A percentile compares a stretch with the other conserved stretches of the same genome.
Conservation (phyloP, 1,140 invertebrate genomes). For the Lasaia peninsularis region DNA sequence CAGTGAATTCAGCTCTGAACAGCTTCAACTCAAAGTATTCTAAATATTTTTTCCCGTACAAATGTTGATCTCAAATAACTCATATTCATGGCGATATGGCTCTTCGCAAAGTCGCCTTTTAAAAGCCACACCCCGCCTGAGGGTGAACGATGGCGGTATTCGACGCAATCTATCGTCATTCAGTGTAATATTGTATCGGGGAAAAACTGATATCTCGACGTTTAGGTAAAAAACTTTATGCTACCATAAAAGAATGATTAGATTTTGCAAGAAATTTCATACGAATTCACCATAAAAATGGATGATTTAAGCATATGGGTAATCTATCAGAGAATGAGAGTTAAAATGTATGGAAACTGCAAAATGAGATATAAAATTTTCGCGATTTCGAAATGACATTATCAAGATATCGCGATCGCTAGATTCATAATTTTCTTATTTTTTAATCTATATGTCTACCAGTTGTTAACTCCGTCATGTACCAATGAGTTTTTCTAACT, state of each 20-base stretch:
- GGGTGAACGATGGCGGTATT: slow-evolving; percentile 67
- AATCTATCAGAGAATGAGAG: not conserved
- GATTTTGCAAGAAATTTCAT: slow-evolving; percentile 9
- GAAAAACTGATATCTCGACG: slow-evolving; percentile 61
- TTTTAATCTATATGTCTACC: not conserved
- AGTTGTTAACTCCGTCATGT: too few species aligned
- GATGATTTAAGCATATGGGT: slow-evolving; percentile 1
- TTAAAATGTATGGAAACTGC: not conserved
- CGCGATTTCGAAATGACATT: not conserved
- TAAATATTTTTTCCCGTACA: not conserved
- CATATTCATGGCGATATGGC: slow-evolving; percentile 26
- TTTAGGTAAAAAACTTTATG: slow-evolving; percentile 55
- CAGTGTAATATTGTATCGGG: slow-evolving; percentile 67
- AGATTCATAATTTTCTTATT: not conserved
- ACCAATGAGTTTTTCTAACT: too few species aligned
- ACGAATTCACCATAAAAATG: not conserved
- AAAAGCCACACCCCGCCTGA: slow-evolving; percentile 45
- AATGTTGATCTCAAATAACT: slow-evolving; percentile 14
- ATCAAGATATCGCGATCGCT: not conserved
- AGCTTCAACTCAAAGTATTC: too few species aligned
- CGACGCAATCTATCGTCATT: slow-evolving; percentile 59
- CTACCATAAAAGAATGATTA: slow-evolving; percentile 8
- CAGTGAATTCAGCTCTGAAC: too few species aligned
- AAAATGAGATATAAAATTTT: not conserved
- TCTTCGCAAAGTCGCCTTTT: slow-evolving; percentile 42